Evolutionary conservation across 2,888 invertebrate genomes (phyloP).

Genomic region (Ariolimax columbianus): DNA sequence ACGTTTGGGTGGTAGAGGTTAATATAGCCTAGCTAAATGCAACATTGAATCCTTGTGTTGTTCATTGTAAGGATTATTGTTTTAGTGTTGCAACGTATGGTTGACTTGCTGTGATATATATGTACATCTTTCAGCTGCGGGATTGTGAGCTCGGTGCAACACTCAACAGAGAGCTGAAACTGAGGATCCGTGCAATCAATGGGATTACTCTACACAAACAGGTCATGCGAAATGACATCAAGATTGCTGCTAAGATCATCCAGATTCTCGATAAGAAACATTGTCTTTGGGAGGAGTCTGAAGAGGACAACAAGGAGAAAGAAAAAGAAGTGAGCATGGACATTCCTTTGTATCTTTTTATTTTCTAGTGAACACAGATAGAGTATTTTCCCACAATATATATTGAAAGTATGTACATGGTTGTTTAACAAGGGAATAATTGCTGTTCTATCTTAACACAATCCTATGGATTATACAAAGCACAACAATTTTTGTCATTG

Average conservation of each 20-base stretch:
- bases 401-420: too few relatives aligned
- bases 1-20: too few relatives aligned
- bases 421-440: too few relatives aligned
- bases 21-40: too few relatives aligned
- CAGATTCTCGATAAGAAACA: constrained; percentile 92
- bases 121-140: constrained; percentile 83
- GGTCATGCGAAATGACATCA: constrained; percentile 90
- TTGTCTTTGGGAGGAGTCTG: constrained; percentile 85
- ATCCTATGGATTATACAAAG: too few relatives aligned
- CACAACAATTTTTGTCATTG: too few relatives aligned
- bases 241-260: constrained; percentile 93
- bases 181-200: constrained; percentile 89
- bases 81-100: not conserved
- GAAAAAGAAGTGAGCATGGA: constrained; percentile 68
- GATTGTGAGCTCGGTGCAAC: constrained; percentile 96
- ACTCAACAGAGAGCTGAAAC: constrained; percentile 96
- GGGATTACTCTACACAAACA: constrained; percentile 76
- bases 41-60: not conserved
- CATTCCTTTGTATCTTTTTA: too few relatives aligned
- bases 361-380: too few relatives aligned
- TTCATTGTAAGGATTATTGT: not conserved
- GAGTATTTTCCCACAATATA: too few relatives aligned
- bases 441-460: too few relatives aligned
- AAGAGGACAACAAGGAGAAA: constrained; percentile 72
- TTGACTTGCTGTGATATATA: not conserved